Conservation (phyloP, 2,888 invertebrate species). For the Drosophila pseudotalamancana region DNA sequence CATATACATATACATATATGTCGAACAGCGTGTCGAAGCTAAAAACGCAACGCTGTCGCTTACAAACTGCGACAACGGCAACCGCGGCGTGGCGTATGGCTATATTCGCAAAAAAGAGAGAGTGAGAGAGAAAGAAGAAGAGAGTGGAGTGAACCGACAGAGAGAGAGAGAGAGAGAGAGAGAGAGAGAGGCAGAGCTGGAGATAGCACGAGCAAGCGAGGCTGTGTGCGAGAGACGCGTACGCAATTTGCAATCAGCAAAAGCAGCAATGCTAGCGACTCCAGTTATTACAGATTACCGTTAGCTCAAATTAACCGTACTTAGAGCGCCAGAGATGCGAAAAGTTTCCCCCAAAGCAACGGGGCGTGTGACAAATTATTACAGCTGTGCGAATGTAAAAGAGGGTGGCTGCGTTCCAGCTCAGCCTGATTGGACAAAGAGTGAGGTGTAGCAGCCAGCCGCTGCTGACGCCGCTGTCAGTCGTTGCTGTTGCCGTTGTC, state of each 20-base stretch:
- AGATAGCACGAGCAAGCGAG: not conserved
- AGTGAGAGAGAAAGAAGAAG: too few species aligned
- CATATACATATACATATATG: too few species aligned
- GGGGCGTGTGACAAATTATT: constrained; percentile 39
- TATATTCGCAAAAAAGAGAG: not conserved
- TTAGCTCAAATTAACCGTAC: constrained; percentile 24
- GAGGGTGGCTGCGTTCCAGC: constrained; percentile 38
- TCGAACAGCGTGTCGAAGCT: constrained; percentile 26
- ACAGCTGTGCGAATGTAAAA: constrained; percentile 47
- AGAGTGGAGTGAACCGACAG: not conserved
- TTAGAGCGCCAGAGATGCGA: constrained; percentile 7
- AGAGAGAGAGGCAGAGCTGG: not conserved
- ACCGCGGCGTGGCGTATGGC: constrained; percentile 8
- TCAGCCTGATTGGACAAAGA: constrained; percentile 18
- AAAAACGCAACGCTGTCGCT: constrained; percentile 26
- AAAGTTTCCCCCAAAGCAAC: not conserved
- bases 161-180: not conserved
- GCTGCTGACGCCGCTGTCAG: not conserved
- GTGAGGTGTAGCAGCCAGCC: constrained; percentile 28
- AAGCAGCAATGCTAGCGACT: constrained; percentile 23
- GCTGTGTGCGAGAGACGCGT: constrained; percentile 15
- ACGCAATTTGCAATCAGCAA: constrained; percentile 49
- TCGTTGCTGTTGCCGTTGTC: not conserved
- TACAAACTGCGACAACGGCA: constrained; percentile 19
- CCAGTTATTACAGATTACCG: constrained; percentile 40